Conservation (phyloP, 2,888 invertebrate species). For the Aphidoletes aphidimyza region DNA sequence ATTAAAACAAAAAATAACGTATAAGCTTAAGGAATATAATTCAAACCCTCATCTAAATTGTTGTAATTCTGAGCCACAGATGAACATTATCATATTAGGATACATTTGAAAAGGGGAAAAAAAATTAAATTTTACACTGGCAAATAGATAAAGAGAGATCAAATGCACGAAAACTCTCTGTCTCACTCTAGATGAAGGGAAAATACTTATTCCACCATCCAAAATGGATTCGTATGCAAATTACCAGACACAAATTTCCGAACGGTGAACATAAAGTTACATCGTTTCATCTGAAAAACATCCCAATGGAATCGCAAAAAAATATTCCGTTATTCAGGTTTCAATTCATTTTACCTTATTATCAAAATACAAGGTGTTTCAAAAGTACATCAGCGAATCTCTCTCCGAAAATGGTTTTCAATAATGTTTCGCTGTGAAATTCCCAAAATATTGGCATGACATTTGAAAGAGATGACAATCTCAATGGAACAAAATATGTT, state of each 20-base stretch:
- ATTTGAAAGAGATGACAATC: too few species aligned
- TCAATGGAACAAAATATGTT: too few species aligned
- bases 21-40: conserved; percentile 26
- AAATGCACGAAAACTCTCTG: conserved; percentile 19
- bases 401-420: too few species aligned
- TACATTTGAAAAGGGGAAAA: neutral
- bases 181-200: neutral
- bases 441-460: too few species aligned
- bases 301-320: too few species aligned
- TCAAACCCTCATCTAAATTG: conserved; percentile 1
- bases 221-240: neutral
- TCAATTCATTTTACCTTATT: too few species aligned
- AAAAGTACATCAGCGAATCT: too few species aligned
- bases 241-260: conserved; percentile 22
- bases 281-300: too few species aligned
- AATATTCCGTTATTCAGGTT: too few species aligned
- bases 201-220: neutral
- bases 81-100: neutral
- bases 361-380: too few species aligned
- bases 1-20: neutral
- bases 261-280: too few species aligned
- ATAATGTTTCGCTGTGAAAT: too few species aligned
- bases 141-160: neutral
- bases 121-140: neutral
- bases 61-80: neutral